phyloP scores from a whole-genome alignment of 2,797 vertebrate genomes.

The Helarctos malayanus region DNA sequence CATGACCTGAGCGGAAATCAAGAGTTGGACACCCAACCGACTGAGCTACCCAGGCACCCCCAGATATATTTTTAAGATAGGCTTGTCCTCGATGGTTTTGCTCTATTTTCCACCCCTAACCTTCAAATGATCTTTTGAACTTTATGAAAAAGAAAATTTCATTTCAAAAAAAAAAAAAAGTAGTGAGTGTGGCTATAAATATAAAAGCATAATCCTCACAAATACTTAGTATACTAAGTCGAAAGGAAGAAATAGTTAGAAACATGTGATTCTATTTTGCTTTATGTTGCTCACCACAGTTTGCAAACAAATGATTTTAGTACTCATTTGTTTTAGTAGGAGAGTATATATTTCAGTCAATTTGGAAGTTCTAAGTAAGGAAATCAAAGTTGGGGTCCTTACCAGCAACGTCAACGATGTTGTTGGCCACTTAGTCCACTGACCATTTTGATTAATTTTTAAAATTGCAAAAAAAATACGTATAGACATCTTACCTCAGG shows the following conservation, averaged over 20 bases:
- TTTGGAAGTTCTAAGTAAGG: background rate
- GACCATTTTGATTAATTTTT: background rate
- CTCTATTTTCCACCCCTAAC: background rate
- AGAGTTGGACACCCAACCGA: too few relatives aligned
- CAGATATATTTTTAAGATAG: background rate
- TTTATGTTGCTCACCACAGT: constrained; percentile 3
- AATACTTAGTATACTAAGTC: background rate
- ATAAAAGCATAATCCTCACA: background rate
- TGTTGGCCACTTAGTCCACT: background rate
- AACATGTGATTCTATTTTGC: background rate
- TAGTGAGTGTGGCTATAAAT: background rate
- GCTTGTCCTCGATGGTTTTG: background rate
- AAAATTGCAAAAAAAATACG: background rate
- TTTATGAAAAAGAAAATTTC: constrained; percentile 4
- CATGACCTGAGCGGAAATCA: too few relatives aligned
- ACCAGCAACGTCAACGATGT: background rate
- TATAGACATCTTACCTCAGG: background rate
- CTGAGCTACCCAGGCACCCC: too few relatives aligned
- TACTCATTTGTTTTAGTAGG: background rate
- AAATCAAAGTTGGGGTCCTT: background rate
- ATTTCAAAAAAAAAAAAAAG: background rate
- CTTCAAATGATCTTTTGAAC: background rate
- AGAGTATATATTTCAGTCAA: background rate
- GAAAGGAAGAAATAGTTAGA: background rate
- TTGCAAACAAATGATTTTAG: background rate